phyloP scores from a whole-genome alignment of 2,797 vertebrate genomes.

The Gadopsis marmoratus region DNA sequence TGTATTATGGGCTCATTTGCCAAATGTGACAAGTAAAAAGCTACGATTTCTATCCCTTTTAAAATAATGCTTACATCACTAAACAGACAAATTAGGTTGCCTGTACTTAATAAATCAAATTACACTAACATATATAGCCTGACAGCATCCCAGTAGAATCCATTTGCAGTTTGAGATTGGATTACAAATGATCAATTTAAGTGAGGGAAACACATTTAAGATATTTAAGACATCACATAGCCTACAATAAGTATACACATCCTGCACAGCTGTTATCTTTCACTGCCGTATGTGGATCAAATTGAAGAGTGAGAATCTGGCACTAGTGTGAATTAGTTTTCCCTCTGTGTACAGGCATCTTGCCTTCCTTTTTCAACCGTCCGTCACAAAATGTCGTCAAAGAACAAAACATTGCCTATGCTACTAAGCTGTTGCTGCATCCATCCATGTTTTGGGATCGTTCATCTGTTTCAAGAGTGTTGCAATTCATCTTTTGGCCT shows the following conservation, averaged over 20 bases:
- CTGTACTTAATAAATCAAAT: slow-evolving; percentile 9
- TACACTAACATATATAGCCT: neutral
- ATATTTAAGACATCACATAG: slow-evolving; percentile 5
- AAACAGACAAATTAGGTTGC: slow-evolving; percentile 4
- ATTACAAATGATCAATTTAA: slow-evolving; percentile 16
- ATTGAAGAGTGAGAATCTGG: neutral
- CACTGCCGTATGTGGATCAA: neutral
- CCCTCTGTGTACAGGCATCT: neutral
- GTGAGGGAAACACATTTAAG: neutral
- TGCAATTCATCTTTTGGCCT: slow-evolving; percentile 66
- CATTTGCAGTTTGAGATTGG: slow-evolving; percentile 21
- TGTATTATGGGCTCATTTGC: slow-evolving; percentile 1
- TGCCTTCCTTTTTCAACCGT: neutral
- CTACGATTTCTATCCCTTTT: neutral
- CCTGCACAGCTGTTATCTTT: neutral
- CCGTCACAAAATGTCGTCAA: neutral
- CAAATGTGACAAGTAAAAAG: neutral
- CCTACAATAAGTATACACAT: neutral
- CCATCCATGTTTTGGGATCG: neutral
- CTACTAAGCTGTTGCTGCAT: neutral
- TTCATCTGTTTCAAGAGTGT: neutral
- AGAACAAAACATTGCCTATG: neutral
- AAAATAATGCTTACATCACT: slow-evolving; percentile 11
- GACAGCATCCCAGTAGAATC: slow-evolving; percentile 6
- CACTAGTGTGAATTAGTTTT: neutral